Percentiles rank a stretch among this genome's conserved stretches.
phyloP scores from a whole-genome alignment of 2,113 vertebrate species.

The Platysteira castanea region DNA sequence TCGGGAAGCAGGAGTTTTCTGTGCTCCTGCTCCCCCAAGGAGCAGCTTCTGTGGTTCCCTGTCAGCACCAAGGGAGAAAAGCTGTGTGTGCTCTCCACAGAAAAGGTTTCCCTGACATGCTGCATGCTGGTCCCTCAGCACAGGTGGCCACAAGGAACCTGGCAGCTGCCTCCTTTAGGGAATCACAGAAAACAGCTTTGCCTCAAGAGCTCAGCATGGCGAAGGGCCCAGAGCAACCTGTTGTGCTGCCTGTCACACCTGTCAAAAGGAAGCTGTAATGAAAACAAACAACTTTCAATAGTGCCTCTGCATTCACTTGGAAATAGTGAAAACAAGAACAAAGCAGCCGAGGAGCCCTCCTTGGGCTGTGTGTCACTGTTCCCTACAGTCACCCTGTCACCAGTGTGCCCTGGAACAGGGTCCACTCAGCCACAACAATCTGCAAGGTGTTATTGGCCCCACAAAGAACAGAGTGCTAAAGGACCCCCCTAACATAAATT shows the following conservation, averaged over 20 bases:
- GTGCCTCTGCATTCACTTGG: not conserved
- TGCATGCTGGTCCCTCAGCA: fast-evolving
- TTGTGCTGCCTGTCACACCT: not conserved
- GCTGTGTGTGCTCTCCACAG: not conserved
- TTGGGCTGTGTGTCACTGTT: not conserved
- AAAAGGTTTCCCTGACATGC: not conserved
- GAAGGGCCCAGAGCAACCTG: not conserved
- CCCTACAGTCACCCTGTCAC: not conserved
- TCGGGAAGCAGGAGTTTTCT: fast-evolving
- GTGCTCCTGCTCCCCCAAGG: fast-evolving
- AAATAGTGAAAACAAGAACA: not conserved
- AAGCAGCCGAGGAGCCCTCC: not conserved
- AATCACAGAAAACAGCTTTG: not conserved
- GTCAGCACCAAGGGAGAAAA: not conserved
- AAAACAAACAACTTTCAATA: not conserved
- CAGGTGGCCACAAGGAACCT: not conserved
- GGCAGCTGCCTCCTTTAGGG: not conserved
- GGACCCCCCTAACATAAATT: not conserved
- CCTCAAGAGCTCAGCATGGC: not conserved
- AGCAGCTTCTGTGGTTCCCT: not conserved
- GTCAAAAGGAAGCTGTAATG: not conserved
- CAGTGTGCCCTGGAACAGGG: not conserved
- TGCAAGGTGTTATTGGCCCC: not conserved
- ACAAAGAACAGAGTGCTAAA: not conserved
- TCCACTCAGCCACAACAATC: not conserved